These are phyloP conservation scores for Mixornis gularis DNA, from an alignment of 2,113 vertebrate species.

Conservation along the genomic window DNA sequence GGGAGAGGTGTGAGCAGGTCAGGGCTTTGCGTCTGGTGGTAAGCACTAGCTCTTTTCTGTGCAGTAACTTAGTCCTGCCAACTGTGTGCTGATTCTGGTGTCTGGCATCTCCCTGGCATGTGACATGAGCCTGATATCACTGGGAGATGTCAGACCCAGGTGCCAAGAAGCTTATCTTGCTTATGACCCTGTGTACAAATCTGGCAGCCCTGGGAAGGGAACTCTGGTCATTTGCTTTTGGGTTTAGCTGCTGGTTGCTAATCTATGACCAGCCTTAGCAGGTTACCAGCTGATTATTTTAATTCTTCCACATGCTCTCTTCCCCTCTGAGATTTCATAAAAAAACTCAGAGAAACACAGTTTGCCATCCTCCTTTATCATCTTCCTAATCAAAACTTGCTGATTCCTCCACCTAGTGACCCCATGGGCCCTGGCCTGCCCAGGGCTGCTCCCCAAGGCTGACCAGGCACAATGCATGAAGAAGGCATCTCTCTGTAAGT, in stretches of 20 bases:
- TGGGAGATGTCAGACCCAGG: neutral
- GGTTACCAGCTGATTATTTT: neutral
- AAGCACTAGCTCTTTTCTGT: neutral
- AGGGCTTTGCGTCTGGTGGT: fast-evolving
- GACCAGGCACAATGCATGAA: neutral
- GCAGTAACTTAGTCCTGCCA: neutral
- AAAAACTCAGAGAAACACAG: fast-evolving
- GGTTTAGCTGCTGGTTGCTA: neutral
- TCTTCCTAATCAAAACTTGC: neutral
- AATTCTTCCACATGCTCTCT: neutral
- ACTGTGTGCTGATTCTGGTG: neutral
- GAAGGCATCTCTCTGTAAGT: neutral
- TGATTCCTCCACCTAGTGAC: neutral
- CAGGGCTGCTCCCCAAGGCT: neutral
- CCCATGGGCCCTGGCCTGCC: neutral
- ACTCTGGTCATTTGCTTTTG: neutral
- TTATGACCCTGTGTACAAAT: neutral
- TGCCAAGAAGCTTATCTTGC: neutral
- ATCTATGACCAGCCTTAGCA: neutral
- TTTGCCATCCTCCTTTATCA: neutral
- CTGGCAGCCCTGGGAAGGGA: neutral
- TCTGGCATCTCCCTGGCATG: neutral
- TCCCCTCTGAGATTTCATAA: neutral
- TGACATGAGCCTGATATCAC: neutral
- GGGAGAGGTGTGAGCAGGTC: neutral